phyloP scores from a whole-genome alignment of 1,140 invertebrate species.

The Uloborus diversus region DNA sequence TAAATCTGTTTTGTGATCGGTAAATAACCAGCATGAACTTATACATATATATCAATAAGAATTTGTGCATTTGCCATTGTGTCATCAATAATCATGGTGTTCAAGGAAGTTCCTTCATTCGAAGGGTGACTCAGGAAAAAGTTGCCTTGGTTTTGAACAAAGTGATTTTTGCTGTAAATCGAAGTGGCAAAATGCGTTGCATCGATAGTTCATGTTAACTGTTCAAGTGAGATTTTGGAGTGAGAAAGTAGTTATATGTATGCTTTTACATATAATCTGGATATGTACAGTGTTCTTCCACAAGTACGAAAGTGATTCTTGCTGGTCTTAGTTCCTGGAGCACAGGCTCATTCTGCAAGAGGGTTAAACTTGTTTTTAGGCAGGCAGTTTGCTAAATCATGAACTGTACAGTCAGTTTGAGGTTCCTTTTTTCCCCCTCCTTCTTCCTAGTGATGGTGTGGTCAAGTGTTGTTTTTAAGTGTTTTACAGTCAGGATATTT shows the following conservation, averaged over 20 bases:
- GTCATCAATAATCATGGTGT: slow-evolving; percentile 23
- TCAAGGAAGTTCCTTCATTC: slow-evolving; percentile 19
- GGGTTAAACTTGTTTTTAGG: slow-evolving; percentile 26
- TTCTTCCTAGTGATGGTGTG: slow-evolving; percentile 28
- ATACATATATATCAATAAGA: slow-evolving; percentile 19
- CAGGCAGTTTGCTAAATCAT: slow-evolving; percentile 27
- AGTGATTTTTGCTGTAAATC: slow-evolving; percentile 30
- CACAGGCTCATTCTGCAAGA: slow-evolving; percentile 2
- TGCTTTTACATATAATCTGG: neutral
- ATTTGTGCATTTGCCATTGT: slow-evolving; percentile 40
- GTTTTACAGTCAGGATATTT: slow-evolving; percentile 30
- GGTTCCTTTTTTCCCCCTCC: slow-evolving; percentile 37
- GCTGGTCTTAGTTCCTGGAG: slow-evolving; percentile 53
- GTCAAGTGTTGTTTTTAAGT: slow-evolving; percentile 17
- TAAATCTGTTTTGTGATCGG: slow-evolving; percentile 33
- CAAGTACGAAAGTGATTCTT: slow-evolving; percentile 4
- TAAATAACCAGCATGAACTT: slow-evolving; percentile 31
- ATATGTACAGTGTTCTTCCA: neutral
- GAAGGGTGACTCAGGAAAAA: slow-evolving; percentile 40
- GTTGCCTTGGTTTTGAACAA: slow-evolving; percentile 49
- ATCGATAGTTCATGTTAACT: slow-evolving; percentile 25
- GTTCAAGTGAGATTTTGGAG: slow-evolving; percentile 8
- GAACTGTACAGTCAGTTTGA: slow-evolving; percentile 36
- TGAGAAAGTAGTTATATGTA: slow-evolving; percentile 1
- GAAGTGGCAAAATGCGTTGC: slow-evolving; percentile 23